Conservation (phyloP, 2,113 vertebrate species). For the Notarius quadriscutis region DNA sequence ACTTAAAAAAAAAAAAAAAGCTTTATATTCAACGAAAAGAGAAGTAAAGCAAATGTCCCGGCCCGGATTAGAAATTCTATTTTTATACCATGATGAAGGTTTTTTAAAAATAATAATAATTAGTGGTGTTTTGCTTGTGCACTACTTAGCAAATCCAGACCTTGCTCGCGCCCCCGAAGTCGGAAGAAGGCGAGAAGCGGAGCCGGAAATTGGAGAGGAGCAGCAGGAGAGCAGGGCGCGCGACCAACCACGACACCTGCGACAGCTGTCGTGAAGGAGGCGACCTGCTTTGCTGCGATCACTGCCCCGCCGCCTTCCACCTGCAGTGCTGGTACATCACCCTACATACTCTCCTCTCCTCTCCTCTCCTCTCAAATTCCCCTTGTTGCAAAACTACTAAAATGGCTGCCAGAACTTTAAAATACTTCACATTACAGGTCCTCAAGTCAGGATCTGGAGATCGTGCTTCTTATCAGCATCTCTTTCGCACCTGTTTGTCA, state of each 20-base stretch:
- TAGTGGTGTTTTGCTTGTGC: conserved; percentile 21
- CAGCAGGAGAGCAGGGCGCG: conserved; percentile 80
- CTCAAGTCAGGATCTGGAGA: no score
- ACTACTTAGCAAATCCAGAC: conserved; percentile 84
- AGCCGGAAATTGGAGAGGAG: conserved; percentile 79
- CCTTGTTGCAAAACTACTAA: not conserved
- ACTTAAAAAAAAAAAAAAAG: not conserved
- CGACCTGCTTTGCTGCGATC: conserved; percentile 86
- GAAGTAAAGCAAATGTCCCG: not conserved
- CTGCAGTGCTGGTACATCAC: conserved; percentile 85
- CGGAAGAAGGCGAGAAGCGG: conserved; percentile 83
- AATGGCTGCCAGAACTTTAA: not conserved
- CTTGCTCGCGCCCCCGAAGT: conserved; percentile 84
- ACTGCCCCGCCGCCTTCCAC: conserved; percentile 88
- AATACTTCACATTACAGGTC: no score
- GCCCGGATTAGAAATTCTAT: no score
- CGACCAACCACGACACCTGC: conserved; percentile 87
- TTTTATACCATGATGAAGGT: not conserved
- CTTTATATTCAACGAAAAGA: not conserved
- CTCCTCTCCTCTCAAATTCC: no score
- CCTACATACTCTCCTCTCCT: no score
- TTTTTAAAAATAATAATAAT: not conserved
- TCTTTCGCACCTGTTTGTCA: not conserved
- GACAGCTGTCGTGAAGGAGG: conserved; percentile 90
- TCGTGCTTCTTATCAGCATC: not conserved